These are phyloP conservation scores for Agrypnus murinus DNA, from an alignment of 2,888 invertebrate species.

Conservation along the genomic window DNA sequence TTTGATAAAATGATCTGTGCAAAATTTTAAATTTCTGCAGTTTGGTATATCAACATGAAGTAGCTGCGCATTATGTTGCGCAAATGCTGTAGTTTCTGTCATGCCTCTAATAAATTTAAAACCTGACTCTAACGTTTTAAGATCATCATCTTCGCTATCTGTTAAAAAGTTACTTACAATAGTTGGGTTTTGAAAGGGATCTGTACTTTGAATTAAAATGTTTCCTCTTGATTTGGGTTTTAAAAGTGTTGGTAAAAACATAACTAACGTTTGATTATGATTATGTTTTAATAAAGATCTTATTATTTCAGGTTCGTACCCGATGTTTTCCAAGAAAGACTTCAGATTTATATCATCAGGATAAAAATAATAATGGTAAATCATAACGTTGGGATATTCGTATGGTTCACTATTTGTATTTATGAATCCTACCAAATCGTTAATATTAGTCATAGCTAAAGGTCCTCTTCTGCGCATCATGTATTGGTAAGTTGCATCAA, in stretches of 20 bases:
- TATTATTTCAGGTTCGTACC: constrained; percentile 59
- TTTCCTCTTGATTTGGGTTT: constrained; percentile 71
- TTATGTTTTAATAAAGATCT: constrained; percentile 61
- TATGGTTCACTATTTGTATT: constrained; percentile 67
- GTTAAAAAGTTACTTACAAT: constrained; percentile 77
- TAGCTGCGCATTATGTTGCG: constrained; percentile 65
- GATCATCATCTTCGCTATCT: constrained; percentile 71
- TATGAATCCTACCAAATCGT: constrained; percentile 72
- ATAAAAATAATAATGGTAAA: constrained; percentile 60
- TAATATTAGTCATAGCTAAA: constrained; percentile 68
- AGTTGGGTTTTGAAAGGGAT: constrained; percentile 68
- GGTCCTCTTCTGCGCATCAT: constrained; percentile 72
- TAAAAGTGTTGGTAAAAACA: constrained; percentile 66
- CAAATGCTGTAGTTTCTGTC: constrained; percentile 68
- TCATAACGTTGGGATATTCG: constrained; percentile 61
- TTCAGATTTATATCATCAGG: constrained; percentile 65
- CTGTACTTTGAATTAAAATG: constrained; percentile 70
- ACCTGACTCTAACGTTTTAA: constrained; percentile 73
- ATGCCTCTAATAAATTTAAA: constrained; percentile 69
- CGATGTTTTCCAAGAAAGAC: constrained; percentile 54
- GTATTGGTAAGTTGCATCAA: constrained; percentile 67
- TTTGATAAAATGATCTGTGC: constrained; percentile 73
- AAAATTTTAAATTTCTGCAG: constrained; percentile 66
- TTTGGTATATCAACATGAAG: constrained; percentile 66
- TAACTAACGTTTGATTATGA: constrained; percentile 56